phyloP scores from a whole-genome alignment of 2,888 invertebrate genomes.

The Anthophora plumipes region DNA sequence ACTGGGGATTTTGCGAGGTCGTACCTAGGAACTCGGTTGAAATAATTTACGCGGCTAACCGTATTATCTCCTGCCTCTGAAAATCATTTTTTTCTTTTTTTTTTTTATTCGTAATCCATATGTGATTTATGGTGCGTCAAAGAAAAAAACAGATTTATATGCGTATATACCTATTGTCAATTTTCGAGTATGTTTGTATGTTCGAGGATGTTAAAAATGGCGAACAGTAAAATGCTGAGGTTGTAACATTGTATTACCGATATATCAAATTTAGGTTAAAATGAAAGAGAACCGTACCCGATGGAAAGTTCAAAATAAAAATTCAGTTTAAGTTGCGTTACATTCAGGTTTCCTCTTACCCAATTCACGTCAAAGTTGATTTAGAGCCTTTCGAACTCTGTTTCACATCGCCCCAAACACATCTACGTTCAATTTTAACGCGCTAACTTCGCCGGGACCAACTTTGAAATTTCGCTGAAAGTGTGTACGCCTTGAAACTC shows the following conservation, averaged over 20 bases:
- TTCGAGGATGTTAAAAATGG: no score
- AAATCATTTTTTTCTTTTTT: background rate
- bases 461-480: background rate
- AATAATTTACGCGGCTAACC: slow-evolving; percentile 7
- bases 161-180: no score
- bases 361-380: background rate
- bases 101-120: background rate
- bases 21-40: background rate
- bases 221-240: no score
- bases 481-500: background rate
- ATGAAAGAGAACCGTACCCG: no score
- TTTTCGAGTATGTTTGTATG: no score
- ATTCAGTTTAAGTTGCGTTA: background rate
- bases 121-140: background rate
- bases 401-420: background rate
- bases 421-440: slow-evolving; percentile 8
- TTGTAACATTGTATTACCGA: no score
- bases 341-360: background rate
- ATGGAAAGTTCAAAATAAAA: background rate
- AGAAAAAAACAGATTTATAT: no score
- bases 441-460: no score
- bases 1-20: slow-evolving; percentile 14
- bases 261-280: background rate
- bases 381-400: background rate
- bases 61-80: background rate